Evolutionary conservation across 2,888 invertebrate species (phyloP), one percentile per base, ranked within the genome.

Genomic region (Helobdella robusta): DNA sequence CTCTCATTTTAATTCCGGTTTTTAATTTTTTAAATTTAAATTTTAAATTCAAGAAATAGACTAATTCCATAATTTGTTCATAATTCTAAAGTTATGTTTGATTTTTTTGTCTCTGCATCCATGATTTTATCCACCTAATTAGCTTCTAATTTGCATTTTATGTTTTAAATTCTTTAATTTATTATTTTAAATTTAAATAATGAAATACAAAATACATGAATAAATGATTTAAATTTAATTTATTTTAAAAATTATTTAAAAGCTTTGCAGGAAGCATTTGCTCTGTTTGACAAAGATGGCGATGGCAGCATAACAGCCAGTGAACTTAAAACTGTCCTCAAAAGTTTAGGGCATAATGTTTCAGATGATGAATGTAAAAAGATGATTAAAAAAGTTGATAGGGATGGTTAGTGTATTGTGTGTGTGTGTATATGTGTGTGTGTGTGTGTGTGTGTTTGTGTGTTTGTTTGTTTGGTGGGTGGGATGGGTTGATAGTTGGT

Each of bases 201-300:
- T n/a, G n/a, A n/a, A n/a, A n/a, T n/a, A n/a, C n/a, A n/a, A n/a
- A n/a, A n/a, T n/a, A n/a, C n/a, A n/a, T n/a, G n/a, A n/a, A n/a
- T n/a, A n/a, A n/a, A n/a, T n/a, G n/a, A n/a, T n/a, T n/a, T n/a
- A n/a, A n/a, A n/a, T n/a, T n/a, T n/a, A n/a, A n/a, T n/a, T n/a
- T n/a, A n/a, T n/a, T n/a, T n/a, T n/a, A n/a, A 40, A 40, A 40
- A n/a, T 52, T 23, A 4, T 4, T 30, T 30, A 23, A 4, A 30
- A 60, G 60, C 35, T 23, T 46, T 70, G 40, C 66, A 67, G 28
- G 67, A 70, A 46, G 71, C 71, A 3, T 71, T 71, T 60, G 65
- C 66, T 15, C 63, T 71, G 67, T 71, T 71, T 59, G 71, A 71
- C 66, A 69, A 69, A 35, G 70, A 71, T 44, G 67, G 69, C 0